Evolutionary conservation across 1,140 invertebrate species (phyloP).

Genomic region (Ladona fulva): DNA sequence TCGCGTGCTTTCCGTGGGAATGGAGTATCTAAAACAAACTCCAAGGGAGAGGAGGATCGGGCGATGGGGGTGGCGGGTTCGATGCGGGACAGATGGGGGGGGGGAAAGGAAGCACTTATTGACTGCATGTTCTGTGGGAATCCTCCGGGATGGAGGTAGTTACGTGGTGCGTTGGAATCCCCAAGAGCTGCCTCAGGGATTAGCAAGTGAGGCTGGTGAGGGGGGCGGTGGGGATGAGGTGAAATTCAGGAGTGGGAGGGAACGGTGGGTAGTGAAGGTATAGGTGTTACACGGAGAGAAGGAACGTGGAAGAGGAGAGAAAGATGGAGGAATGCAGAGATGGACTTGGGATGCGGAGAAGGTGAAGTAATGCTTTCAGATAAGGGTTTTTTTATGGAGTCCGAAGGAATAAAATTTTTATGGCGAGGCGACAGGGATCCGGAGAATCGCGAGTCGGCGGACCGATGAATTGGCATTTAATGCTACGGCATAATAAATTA

Average conservation of each 20-base stretch:
- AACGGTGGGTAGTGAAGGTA: no score
- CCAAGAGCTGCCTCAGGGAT: neutral
- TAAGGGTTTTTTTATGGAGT: slow-evolving; percentile 2
- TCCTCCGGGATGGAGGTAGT: neutral
- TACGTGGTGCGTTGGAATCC: neutral
- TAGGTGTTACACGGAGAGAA: neutral
- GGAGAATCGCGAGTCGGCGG: neutral
- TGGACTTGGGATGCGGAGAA: neutral
- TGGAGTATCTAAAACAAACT: slow-evolving; percentile 1
- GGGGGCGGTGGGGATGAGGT: neutral
- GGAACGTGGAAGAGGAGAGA: neutral
- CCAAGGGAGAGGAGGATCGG: neutral
- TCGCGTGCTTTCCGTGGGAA: slow-evolving; percentile 1
- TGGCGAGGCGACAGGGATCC: neutral
- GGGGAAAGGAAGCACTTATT: neutral
- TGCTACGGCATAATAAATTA: neutral
- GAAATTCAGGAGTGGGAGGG: no score
- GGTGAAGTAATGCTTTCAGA: slow-evolving; percentile 5
- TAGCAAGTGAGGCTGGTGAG: neutral
- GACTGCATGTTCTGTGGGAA: slow-evolving; percentile 7
- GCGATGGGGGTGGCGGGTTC: neutral
- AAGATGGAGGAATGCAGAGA: neutral
- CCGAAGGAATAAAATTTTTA: slow-evolving; percentile 3
- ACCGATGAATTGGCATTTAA: slow-evolving; percentile 6
- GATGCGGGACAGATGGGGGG: neutral